Evolutionary conservation across 2,113 vertebrate genomes (phyloP).

Genomic region (Gnathonemus longibarbis): DNA sequence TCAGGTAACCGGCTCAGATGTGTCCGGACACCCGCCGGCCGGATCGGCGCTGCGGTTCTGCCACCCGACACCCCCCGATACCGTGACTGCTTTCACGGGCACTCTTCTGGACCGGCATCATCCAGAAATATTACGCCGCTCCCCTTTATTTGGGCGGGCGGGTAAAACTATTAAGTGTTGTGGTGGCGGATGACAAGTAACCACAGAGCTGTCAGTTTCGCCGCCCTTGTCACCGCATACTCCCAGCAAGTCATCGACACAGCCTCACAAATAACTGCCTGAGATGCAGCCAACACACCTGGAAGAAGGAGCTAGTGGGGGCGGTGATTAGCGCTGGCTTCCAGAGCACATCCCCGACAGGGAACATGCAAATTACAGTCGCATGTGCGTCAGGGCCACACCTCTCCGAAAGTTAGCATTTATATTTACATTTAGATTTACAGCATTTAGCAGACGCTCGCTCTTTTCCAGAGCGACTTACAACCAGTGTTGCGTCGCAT

Average conservation of each 20-base stretch:
- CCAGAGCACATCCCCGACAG: conserved; percentile 24
- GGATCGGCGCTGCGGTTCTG: conserved; percentile 65
- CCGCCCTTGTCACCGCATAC: conserved; percentile 68
- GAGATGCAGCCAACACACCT: conserved; percentile 33
- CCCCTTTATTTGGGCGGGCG: conserved; percentile 65
- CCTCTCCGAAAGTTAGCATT: conserved; percentile 17
- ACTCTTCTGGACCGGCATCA: conserved; percentile 66
- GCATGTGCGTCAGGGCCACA: neutral
- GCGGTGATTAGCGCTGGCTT: conserved; percentile 23
- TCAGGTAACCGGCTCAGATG: conserved; percentile 67
- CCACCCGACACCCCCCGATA: conserved; percentile 69
- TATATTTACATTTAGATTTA: too few species aligned
- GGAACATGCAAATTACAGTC: conserved; percentile 4
- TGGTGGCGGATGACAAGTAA: conserved; percentile 71
- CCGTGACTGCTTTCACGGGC: conserved; percentile 67
- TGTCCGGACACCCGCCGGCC: conserved; percentile 62
- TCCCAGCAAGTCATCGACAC: conserved; percentile 45
- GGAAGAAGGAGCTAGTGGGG: neutral
- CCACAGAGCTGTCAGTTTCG: conserved; percentile 62
- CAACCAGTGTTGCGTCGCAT: conserved; percentile 28
- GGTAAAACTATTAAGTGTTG: conserved; percentile 69
- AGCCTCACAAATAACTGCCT: conserved; percentile 50
- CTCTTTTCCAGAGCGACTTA: too few species aligned
- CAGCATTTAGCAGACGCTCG: too few species aligned
- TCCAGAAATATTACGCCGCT: conserved; percentile 61